These are phyloP conservation scores for Panzeria rudis DNA, from an alignment of 2,888 invertebrate species.

Conservation along the genomic window DNA sequence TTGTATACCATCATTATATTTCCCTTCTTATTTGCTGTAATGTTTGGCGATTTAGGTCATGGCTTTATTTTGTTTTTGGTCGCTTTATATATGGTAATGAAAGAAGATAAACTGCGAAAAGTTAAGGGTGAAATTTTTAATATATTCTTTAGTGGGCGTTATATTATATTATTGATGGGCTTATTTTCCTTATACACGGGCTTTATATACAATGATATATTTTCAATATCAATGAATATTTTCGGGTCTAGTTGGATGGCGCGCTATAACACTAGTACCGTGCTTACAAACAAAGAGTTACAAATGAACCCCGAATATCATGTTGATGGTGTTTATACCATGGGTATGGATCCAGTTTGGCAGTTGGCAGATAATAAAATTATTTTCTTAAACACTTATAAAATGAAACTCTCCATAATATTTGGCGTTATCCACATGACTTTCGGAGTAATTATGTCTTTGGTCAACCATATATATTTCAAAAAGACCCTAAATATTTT, in stretches of 20 bases:
- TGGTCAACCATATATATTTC: slow-evolving; percentile 90
- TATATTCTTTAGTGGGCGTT: slow-evolving; percentile 98
- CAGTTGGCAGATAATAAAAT: slow-evolving; percentile 94
- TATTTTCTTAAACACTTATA: slow-evolving; percentile 96
- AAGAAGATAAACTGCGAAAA: slow-evolving; percentile 90
- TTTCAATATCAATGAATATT: slow-evolving; percentile 97
- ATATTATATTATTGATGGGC: slow-evolving; percentile 98
- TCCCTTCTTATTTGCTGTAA: slow-evolving; percentile 97
- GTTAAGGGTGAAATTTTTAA: slow-evolving; percentile 95
- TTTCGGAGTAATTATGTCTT: slow-evolving; percentile 94
- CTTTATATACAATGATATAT: slow-evolving; percentile 98
- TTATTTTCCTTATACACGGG: slow-evolving; percentile 99
- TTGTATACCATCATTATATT: slow-evolving; percentile 95
- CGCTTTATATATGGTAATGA: slow-evolving; percentile 91
- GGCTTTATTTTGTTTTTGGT: slow-evolving; percentile 92
- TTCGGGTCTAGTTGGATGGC: slow-evolving; percentile 94
- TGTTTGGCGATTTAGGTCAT: slow-evolving; percentile 98
- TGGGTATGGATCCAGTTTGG: slow-evolving; percentile 93
- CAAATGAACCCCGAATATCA: slow-evolving; percentile 87
- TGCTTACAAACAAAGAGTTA: slow-evolving; percentile 83
- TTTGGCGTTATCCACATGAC: slow-evolving; percentile 97
- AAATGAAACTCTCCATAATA: slow-evolving; percentile 98
- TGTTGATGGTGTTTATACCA: slow-evolving; percentile 86
- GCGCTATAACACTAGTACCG: slow-evolving; percentile 84
- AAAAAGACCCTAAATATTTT: slow-evolving; percentile 88